Conservation (phyloP, 2,888 invertebrate species). For the Scaptomyza reducta region DNA sequence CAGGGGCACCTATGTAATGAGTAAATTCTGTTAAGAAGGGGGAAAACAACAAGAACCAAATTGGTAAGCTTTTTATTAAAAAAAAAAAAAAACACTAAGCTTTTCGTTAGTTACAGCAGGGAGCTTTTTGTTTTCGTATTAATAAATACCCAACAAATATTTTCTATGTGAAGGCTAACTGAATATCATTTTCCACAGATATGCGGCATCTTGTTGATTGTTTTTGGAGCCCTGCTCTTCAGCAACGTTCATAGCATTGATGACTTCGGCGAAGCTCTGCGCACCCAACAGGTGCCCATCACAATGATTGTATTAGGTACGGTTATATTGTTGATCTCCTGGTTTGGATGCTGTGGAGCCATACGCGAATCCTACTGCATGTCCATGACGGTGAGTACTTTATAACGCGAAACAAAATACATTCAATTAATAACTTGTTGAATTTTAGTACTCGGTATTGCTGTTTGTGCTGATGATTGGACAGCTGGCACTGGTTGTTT, state of each 20-base stretch:
- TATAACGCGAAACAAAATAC: not conserved
- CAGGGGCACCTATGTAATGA: no score
- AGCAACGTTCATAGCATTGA: constrained; percentile 86
- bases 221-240: constrained; percentile 88
- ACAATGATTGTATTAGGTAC: constrained; percentile 89
- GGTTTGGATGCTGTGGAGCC: constrained; percentile 96
- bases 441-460: constrained; percentile 88
- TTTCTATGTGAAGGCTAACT: not conserved
- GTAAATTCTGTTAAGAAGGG: no score
- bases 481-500: constrained; percentile 90
- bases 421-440: constrained; percentile 3
- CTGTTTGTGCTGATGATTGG: constrained; percentile 89
- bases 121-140: constrained; percentile 4
- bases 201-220: constrained; percentile 89
- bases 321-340: constrained; percentile 91
- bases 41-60: no score
- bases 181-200: constrained; percentile 85
- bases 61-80: no score
- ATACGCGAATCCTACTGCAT: constrained; percentile 95
- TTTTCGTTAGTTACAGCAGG: constrained; percentile 4
- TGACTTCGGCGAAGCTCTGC: constrained; percentile 84
- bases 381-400: constrained; percentile 89
- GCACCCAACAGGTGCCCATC: constrained; percentile 87
- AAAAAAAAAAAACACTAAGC: no score
- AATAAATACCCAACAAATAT: not conserved